A percentile compares a stretch with the other conserved stretches of the same genome.
phyloP scores from a whole-genome alignment of 2,888 invertebrate genomes.

The Lampropteryx suffumata region DNA sequence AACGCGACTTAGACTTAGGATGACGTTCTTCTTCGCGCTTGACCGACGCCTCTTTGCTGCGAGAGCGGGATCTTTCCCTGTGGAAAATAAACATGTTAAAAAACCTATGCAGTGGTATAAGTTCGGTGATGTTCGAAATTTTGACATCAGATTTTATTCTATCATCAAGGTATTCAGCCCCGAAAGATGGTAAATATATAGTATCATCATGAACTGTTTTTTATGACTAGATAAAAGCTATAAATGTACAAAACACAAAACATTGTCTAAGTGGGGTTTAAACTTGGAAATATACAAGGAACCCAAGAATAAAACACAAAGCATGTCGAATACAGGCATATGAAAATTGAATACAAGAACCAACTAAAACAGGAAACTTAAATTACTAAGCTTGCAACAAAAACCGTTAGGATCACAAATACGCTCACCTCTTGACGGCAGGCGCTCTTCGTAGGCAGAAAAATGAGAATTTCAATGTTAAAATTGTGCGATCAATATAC shows the following conservation, averaged over 20 bases:
- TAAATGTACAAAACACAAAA: too few species aligned
- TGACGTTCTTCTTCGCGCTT: conserved; percentile 70
- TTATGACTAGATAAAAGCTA: too few species aligned
- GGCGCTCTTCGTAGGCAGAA: conserved; percentile 65
- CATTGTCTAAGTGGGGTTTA: neutral
- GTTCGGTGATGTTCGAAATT: neutral
- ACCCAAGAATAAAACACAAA: conserved; percentile 1
- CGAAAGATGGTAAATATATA: conserved; percentile 38
- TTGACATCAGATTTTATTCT: conserved; percentile 18
- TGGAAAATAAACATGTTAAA: conserved; percentile 17
- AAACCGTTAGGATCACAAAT: conserved; percentile 25
- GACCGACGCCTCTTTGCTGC: conserved; percentile 84
- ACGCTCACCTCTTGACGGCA: conserved; percentile 57
- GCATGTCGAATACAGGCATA: conserved; percentile 2
- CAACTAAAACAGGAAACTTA: conserved; percentile 8
- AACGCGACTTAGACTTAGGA: conserved; percentile 63
- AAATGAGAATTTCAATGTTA: conserved; percentile 53
- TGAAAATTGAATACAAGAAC: neutral
- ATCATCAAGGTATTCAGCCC: conserved; percentile 32
- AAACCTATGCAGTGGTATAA: neutral
- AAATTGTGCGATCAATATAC: conserved; percentile 67
- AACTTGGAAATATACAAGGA: neutral
- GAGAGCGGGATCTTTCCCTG: conserved; percentile 87
- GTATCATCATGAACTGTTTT: conserved; percentile 63
- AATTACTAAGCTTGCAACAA: conserved; percentile 22